phyloP scores from a whole-genome alignment of 2,113 vertebrate genomes.

The Pituophis catenifer region DNA sequence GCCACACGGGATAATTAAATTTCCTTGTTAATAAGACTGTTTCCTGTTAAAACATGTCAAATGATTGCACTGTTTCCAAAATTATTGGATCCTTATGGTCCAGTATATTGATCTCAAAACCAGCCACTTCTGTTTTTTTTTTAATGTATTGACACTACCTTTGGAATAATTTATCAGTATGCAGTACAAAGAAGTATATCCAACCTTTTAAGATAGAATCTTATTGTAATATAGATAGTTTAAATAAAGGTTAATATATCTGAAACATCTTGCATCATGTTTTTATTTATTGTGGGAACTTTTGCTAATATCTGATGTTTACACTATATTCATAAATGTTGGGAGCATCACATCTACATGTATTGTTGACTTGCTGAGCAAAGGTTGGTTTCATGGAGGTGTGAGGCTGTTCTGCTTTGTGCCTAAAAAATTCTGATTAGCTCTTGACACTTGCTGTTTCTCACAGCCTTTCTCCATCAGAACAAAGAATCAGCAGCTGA shows the following conservation, averaged over 20 bases:
- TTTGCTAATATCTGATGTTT: conserved; percentile 10
- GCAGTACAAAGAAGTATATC: background rate
- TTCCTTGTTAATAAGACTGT: conserved; percentile 6
- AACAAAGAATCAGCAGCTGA: conserved; percentile 46
- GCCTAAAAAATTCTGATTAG: conserved; percentile 51
- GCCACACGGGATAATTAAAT: background rate
- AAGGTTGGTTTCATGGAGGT: conserved; percentile 40
- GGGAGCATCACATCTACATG: background rate
- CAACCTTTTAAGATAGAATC: background rate
- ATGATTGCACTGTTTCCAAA: background rate
- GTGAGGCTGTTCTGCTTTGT: conserved; percentile 32
- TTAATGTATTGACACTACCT: background rate
- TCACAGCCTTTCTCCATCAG: conserved; percentile 52
- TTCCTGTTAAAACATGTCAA: conserved; percentile 16
- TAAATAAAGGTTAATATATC: background rate
- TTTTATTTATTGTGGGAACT: conserved; percentile 6
- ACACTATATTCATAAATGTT: background rate
- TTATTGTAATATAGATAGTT: background rate
- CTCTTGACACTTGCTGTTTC: conserved; percentile 51
- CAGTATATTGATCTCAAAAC: conserved; percentile 3
- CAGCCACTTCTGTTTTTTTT: background rate
- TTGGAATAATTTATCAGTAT: background rate
- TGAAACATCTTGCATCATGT: background rate
- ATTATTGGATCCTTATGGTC: background rate
- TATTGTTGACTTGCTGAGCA: conserved; percentile 29